Percentiles rank a stretch among this genome's conserved stretches.
Evolutionary conservation across 2,797 vertebrate genomes (phyloP).

Genomic region (Neosilurus mollespiculum): DNA sequence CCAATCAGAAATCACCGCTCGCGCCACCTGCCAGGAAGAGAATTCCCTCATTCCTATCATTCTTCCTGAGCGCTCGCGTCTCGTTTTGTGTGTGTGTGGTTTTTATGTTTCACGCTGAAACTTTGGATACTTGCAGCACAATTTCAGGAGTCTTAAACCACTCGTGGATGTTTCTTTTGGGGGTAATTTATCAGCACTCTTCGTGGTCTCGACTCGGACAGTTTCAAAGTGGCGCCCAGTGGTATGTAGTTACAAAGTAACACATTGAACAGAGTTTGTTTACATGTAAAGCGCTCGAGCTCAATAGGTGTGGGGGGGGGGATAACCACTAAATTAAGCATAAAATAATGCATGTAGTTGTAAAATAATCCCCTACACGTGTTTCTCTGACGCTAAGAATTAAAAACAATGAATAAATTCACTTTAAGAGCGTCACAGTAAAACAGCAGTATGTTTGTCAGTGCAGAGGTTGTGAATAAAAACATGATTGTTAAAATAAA

Average conservation of each 20-base stretch:
- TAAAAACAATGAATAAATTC: neutral
- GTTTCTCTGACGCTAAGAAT: too few species aligned
- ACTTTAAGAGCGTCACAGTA: too few species aligned
- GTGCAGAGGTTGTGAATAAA: neutral
- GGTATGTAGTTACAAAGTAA: constrained; percentile 64
- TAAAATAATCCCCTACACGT: neutral
- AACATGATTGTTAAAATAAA: neutral
- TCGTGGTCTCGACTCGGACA: constrained; percentile 22
- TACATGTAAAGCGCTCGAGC: neutral
- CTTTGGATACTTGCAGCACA: constrained; percentile 1
- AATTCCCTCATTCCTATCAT: constrained; percentile 92
- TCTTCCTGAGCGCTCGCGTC: constrained; percentile 74
- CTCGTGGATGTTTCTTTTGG: neutral
- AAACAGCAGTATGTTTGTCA: too few species aligned
- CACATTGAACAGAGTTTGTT: neutral
- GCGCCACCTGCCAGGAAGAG: constrained; percentile 91
- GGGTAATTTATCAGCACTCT: neutral
- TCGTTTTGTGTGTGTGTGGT: constrained; percentile 42
- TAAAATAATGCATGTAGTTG: too few species aligned
- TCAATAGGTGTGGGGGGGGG: too few species aligned
- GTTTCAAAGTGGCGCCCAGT: constrained; percentile 75
- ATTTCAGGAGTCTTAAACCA: neutral
- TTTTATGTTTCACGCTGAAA: constrained; percentile 49
- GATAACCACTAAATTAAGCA: neutral
- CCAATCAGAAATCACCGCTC: constrained; percentile 77